Evolutionary conservation across 2,888 invertebrate genomes (phyloP), one percentile per base, ranked within the genome.

Genomic region (Drosophila colorata): DNA sequence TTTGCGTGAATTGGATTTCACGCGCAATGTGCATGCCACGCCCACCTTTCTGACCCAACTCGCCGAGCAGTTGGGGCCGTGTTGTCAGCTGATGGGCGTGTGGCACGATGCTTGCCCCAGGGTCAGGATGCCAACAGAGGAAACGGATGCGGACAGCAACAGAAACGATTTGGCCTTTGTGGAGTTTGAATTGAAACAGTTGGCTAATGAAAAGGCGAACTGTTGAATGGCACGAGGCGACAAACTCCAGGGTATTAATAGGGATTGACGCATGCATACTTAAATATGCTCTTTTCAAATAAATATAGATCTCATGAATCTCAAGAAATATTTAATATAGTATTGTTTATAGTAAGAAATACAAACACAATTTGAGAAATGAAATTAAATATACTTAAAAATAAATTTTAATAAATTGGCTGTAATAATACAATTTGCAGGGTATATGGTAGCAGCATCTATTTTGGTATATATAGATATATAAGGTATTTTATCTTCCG

Each of bases 1-100:
- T 60, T 57, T 86, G 74, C 58, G 61, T 69, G 71, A 84, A 80
- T 70, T 86, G 67, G 88, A 88, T 76, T 83, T 86, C 37, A 84
- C 70, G 64, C 72, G 74, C 37, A 87, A 88, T 78, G 72, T 76
- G 16, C 81, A 81, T 63, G 87, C 75, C 65, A 80, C 86, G 48
- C 75, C 87, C 70, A 70, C 80, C 58, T 83, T 88, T 61, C 61
- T 83, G 2, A 41, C 71, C 9, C 60, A 77, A 16, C 83, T 82
- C 8, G 37, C 25, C 20, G 59, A 71, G 55, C 69, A 63, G 5
- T 43, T 80, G 70, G 40, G 38, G 16, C 56, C 31, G n/a, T 9
- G 25, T n/a, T 7, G 7, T 8, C 14, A 59, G 18, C 13, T 53
- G 28, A 2, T 74, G 38, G 33, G 47, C 28, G 68, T 84, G 52